A percentile compares a stretch with the other conserved stretches of the same genome.
Evolutionary conservation across 64 coral and sea anemone species (phyloP).

Genomic region (Cladopsammia gracilis): DNA sequence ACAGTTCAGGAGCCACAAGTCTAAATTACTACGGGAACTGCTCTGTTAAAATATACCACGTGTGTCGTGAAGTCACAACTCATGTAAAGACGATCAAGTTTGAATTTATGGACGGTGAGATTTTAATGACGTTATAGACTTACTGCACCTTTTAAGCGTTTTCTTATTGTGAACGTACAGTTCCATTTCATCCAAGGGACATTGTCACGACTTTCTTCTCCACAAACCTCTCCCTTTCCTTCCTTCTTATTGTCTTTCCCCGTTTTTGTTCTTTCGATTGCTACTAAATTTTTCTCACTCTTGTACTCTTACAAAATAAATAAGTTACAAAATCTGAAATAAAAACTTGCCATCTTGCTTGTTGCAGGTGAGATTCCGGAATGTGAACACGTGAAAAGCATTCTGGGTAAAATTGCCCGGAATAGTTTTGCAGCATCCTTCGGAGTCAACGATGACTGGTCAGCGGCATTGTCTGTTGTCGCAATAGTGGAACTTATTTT

Average conservation of each 20-base stretch:
- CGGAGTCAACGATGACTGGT: slow-evolving; percentile 56
- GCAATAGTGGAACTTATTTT: slow-evolving; percentile 24
- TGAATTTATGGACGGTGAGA: slow-evolving; percentile 71
- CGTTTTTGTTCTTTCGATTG: no score
- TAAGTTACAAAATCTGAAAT: no score
- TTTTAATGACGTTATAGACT: background rate
- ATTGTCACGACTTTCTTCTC: no score
- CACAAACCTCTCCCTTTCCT: no score
- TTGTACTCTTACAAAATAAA: no score
- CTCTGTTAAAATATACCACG: slow-evolving; percentile 49
- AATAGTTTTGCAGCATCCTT: slow-evolving; percentile 54
- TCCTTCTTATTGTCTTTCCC: no score
- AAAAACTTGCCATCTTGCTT: background rate
- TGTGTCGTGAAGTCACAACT: slow-evolving; percentile 51
- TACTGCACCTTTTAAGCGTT: no score
- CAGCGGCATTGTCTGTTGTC: slow-evolving; percentile 25
- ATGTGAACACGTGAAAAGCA: slow-evolving; percentile 63
- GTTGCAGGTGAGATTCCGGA: slow-evolving; percentile 56
- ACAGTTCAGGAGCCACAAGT: slow-evolving; percentile 45
- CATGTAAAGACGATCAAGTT: slow-evolving; percentile 38
- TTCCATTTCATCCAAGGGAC: no score
- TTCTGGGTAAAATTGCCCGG: background rate
- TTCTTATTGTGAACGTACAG: no score
- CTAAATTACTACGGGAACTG: slow-evolving; percentile 68
- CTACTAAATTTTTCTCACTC: no score